Base-by-base conservation (phyloP, 2,113 vertebrate genomes). In the Meleagris gallopavo region DNA sequence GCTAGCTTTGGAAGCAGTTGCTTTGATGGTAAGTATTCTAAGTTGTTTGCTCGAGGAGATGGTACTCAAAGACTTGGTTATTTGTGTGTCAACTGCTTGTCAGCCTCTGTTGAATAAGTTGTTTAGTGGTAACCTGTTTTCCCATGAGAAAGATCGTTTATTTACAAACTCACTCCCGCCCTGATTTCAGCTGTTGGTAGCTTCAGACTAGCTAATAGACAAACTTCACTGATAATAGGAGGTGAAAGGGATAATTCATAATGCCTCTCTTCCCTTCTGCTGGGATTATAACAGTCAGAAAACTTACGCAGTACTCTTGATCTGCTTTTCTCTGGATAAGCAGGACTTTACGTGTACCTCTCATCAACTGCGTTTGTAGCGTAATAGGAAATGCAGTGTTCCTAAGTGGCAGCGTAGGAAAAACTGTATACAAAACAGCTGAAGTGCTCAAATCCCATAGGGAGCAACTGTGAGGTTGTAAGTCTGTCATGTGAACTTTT, bases 321-420 rank as follows among this genome's bases (percentile, higher is more conserved):
- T 87, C 32, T 76, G 62, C 67, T 89, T 89, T 73, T 79, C 81
- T 78, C 66, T 81, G 86, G 70, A 78, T 87, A 75, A 88, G 52
- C 64, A 90, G 58, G 58, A 62, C 86, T 79, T 65, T 24, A 64
- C 30, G 76, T 48, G 32, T 30, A 77, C 79, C 69, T 94, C 88
- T 75, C 66, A 61, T 86, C 3, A 2, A 0, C 70, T 73, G 21
- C 3, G 29, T 91, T 83, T 46, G 36, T 70, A 50, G 40, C 15
- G 48, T 46, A 55, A 61, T 25, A 79, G 72, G 24, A 91, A 95
- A 83, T 69, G 46, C 43, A 52, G 1, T 19, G 6, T 93, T 89
- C 73, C 71, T 34, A 69, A 1, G 48, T 83, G 61, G 27, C 46
- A 29, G 65, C 14, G 16, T 60, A 62, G 46, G 65, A 52, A 69